Evolutionary conservation across 2,113 vertebrate genomes (phyloP).

Genomic region (Picathartes gymnocephalus): DNA sequence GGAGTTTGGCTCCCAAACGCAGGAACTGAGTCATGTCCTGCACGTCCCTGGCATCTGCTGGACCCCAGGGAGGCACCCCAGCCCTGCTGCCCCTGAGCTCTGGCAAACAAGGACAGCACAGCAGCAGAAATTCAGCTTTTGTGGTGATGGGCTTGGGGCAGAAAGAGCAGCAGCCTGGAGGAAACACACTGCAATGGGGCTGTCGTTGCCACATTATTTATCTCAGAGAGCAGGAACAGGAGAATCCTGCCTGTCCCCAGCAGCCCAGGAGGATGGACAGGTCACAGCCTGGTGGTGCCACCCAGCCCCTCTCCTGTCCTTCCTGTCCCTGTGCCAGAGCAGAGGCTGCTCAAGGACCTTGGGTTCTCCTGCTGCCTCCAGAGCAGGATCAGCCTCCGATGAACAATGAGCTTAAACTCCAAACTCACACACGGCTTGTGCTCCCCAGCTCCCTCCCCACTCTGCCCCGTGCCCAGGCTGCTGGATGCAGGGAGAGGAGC

Average conservation of each 20-base stretch:
- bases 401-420: background rate
- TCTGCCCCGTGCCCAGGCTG: background rate
- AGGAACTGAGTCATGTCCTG: conserved; percentile 11
- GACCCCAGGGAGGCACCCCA: background rate
- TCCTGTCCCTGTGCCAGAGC: fast-evolving
- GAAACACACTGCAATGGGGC: background rate
- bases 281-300: background rate
- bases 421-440: fast-evolving
- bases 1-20: background rate
- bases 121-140: background rate
- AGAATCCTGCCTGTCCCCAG: background rate
- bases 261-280: background rate
- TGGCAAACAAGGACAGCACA: fast-evolving
- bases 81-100: background rate
- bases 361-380: background rate
- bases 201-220: background rate
- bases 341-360: background rate
- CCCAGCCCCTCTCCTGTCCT: background rate
- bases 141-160: background rate
- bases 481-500: background rate
- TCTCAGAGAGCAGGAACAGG: background rate
- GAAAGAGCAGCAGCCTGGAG: background rate
- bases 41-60: background rate
- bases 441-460: background rate
- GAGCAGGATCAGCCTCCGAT: background rate